Evolutionary conservation across 2,888 invertebrate genomes (phyloP).

Genomic region (Cyclophora albipunctata): DNA sequence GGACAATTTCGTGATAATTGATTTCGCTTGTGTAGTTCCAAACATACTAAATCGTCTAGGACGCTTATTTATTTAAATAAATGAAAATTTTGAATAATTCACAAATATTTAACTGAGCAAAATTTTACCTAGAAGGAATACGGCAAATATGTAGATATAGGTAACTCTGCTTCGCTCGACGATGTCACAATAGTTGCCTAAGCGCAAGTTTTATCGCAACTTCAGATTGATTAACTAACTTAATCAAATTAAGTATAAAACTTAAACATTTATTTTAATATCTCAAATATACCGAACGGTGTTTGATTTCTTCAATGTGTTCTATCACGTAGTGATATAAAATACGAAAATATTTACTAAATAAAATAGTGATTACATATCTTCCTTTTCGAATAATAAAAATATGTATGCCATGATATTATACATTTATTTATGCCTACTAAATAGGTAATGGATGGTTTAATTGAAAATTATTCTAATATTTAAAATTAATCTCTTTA

Average conservation of each 20-base stretch:
- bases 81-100: too few relatives aligned
- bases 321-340: slow-evolving; percentile 53
- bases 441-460: slow-evolving; percentile 33
- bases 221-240: slow-evolving; percentile 24
- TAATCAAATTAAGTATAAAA: slow-evolving; percentile 62
- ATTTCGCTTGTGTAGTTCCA: too few relatives aligned
- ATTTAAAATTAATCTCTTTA: slow-evolving; percentile 27
- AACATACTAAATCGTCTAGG: neutral
- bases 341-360: slow-evolving; percentile 25
- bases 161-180: too few relatives aligned
- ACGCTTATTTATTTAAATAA: too few relatives aligned
- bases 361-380: slow-evolving; percentile 55
- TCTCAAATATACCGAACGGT: slow-evolving; percentile 5
- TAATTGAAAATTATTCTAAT: slow-evolving; percentile 25
- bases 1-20: too few relatives aligned
- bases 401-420: slow-evolving; percentile 14
- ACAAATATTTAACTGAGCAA: too few relatives aligned
- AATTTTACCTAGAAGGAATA: too few relatives aligned
- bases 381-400: slow-evolving; percentile 51
- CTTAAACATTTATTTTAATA: slow-evolving; percentile 25
- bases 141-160: too few relatives aligned
- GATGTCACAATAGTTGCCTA: too few relatives aligned
- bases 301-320: slow-evolving; percentile 16
- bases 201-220: too few relatives aligned
- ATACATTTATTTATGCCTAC: slow-evolving; percentile 26